Evolutionary conservation across 2,888 invertebrate species (phyloP), one percentile per base, ranked within the genome.

Genomic region (Ischnura elegans): DNA sequence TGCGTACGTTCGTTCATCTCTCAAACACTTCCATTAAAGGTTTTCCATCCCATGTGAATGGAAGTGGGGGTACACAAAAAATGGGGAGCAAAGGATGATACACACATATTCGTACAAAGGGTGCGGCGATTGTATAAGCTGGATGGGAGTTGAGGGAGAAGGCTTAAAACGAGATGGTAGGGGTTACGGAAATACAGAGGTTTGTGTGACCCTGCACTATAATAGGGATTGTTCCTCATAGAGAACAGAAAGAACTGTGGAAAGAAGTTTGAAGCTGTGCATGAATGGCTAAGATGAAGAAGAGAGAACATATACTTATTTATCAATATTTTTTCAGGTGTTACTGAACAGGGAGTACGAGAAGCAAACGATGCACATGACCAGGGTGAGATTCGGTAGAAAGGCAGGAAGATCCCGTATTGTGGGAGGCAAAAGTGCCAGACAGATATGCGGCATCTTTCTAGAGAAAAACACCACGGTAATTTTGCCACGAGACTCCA

Each of bases 21-120:
- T 76, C 61, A 16, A 76, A 76, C 61, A 36, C 76, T 76, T 76
- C 36, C 76, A 76, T 76, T 76, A 76, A 76, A 36, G 76, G 42
- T 16, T 90, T 61, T 61, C 61, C 90, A 43, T n/a, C 90, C 29
- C 90, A 43, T 42, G 19, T 51, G 51, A 51, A 25, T 42, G 55
- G 61, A 90, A 36, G n/a, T 47, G 47, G 51, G 36, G 61, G 90
- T n/a, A n/a, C 61, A 66, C 45, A 86, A 90, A 90, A 90, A 61
- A 90, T 61, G 25, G 61, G 16, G 55, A 90, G 61, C 10, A 36
- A 55, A 90, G 43, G 55, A 55, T 8, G 42, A 87, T 55, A 55
- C 87, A 76, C 76, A 76, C 76, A 76, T 36, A 55, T 90, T 61
- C 25, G 90, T 76, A 51, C 19, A 90, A 90, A 90, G 42, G 90